phyloP scores from a whole-genome alignment of 2,888 invertebrate species.

The Trichopria drosophilae region DNA sequence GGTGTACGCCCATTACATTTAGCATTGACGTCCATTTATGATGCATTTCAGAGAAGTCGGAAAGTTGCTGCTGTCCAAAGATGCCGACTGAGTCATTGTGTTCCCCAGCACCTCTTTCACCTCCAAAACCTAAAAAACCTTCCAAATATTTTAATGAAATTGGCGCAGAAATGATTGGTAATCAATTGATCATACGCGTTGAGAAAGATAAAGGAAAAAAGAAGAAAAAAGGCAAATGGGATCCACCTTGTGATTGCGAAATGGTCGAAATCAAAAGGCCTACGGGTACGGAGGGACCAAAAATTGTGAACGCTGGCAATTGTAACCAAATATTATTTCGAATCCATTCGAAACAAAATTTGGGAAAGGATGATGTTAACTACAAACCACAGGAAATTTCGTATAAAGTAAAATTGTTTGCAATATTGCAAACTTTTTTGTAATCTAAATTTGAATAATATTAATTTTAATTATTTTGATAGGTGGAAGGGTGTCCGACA shows the following conservation, averaged over 20 bases:
- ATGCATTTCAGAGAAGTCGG: neutral
- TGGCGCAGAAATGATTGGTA: conserved; percentile 68
- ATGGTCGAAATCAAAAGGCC: conserved; percentile 50
- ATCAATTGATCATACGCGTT: conserved; percentile 68
- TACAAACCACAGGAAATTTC: conserved; percentile 43
- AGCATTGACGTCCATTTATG: too few relatives aligned
- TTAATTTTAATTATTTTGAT: conserved; percentile 8
- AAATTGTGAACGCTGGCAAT: conserved; percentile 46
- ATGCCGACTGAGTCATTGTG: neutral
- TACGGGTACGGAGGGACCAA: conserved; percentile 43
- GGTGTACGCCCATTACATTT: too few relatives aligned
- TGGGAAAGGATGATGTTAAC: conserved; percentile 37
- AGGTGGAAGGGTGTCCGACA: conserved; percentile 21
- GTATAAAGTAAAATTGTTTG: conserved; percentile 37
- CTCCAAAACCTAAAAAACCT: neutral
- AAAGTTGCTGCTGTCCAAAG: conserved; percentile 8
- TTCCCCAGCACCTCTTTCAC: neutral
- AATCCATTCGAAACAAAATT: conserved; percentile 40
- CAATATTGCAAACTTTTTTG: neutral
- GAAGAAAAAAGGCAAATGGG: conserved; percentile 40
- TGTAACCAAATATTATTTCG: conserved; percentile 51
- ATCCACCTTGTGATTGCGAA: conserved; percentile 50
- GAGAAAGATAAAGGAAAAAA: conserved; percentile 62
- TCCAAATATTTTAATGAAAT: conserved; percentile 66
- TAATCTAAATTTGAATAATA: neutral